Conservation (phyloP, 2,888 invertebrate genomes). For the Scrobipalpa costella region DNA sequence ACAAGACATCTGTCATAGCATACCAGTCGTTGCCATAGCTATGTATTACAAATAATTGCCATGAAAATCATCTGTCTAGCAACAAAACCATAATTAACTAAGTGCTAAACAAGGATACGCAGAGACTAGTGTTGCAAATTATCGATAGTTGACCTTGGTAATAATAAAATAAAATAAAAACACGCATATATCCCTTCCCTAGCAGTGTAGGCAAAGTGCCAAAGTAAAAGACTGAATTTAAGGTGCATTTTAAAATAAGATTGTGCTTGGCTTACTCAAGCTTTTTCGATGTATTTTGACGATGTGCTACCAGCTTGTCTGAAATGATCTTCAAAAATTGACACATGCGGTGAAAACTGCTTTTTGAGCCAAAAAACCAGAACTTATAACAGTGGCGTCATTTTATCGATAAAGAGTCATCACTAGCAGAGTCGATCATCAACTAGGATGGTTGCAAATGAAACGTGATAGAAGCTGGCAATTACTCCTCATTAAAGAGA, state of each 20-base stretch:
- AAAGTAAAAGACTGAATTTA: too few relatives aligned
- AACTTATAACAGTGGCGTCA: too few relatives aligned
- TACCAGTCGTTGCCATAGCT: not conserved
- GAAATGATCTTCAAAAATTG: too few relatives aligned
- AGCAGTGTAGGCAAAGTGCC: too few relatives aligned
- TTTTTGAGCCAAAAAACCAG: too few relatives aligned
- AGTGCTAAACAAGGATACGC: slow-evolving; percentile 11
- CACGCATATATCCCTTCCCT: too few relatives aligned
- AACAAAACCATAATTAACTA: slow-evolving; percentile 16
- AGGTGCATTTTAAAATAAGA: too few relatives aligned
- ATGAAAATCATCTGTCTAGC: slow-evolving; percentile 17
- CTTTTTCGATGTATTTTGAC: too few relatives aligned
- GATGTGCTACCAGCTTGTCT: too few relatives aligned
- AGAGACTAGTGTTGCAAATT: not conserved
- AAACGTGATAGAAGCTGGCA: slow-evolving; percentile 4
- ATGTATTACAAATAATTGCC: slow-evolving; percentile 12
- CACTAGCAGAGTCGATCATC: not conserved
- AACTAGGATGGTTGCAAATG: slow-evolving; percentile 3
- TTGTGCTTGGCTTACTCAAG: too few relatives aligned
- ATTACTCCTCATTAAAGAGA: slow-evolving; percentile 13
- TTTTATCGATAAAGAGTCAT: not conserved
- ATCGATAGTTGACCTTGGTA: not conserved
- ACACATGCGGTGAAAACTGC: too few relatives aligned
- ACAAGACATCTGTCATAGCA: slow-evolving; percentile 2
- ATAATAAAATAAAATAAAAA: not conserved